phyloP scores from a whole-genome alignment of 2,113 vertebrate species.

The Sturnira hondurensis region DNA sequence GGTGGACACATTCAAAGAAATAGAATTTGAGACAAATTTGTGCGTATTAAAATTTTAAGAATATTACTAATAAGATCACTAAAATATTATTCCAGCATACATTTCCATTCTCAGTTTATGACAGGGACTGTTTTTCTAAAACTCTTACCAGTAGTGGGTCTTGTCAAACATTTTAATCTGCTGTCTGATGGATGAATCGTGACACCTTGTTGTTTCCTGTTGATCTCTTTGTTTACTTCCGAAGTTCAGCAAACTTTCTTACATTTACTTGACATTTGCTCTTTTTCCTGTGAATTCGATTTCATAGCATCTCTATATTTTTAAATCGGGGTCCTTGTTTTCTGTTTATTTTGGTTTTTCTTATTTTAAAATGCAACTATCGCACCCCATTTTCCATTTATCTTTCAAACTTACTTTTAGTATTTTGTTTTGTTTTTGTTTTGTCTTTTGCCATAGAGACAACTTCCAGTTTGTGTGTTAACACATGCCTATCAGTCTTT shows the following conservation, averaged over 20 bases:
- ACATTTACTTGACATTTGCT: neutral
- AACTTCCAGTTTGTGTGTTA: neutral
- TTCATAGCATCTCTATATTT: neutral
- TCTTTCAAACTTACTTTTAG: neutral
- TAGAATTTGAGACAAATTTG: neutral
- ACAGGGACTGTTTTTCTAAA: neutral
- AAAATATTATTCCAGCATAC: neutral
- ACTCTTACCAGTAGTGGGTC: neutral
- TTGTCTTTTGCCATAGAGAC: neutral
- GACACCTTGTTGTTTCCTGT: neutral
- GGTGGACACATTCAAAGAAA: neutral
- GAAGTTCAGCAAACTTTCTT: neutral
- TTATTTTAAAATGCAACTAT: neutral
- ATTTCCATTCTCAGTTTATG: neutral
- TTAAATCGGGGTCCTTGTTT: neutral
- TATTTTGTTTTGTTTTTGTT: neutral
- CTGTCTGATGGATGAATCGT: neutral
- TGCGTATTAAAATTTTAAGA: neutral
- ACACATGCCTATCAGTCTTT: neutral
- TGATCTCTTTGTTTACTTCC: neutral
- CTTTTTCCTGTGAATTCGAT: neutral
- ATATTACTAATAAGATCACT: neutral
- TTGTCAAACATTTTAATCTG: neutral
- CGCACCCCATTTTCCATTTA: neutral
- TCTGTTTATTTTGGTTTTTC: neutral